These are phyloP conservation scores for Dipodomys stephensi DNA, from an alignment of 2,113 vertebrate genomes.

Conservation along the genomic window DNA sequence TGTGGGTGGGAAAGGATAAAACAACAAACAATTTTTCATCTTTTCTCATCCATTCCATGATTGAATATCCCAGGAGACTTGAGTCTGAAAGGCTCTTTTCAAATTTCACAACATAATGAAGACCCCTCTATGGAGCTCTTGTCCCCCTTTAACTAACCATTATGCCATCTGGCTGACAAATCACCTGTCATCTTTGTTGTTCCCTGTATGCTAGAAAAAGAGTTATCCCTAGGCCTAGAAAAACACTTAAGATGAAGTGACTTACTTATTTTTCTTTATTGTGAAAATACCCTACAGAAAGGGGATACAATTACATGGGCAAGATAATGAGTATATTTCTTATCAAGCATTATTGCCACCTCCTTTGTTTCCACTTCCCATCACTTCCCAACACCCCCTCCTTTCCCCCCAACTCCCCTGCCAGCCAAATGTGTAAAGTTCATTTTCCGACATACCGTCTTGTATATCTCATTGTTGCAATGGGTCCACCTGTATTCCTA, in stretches of 20 bases:
- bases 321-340: too few relatives aligned
- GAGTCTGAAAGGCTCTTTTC: constrained; percentile 57
- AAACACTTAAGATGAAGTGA: not conserved
- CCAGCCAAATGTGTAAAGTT: too few relatives aligned
- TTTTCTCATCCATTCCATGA: constrained; percentile 42
- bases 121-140: not conserved
- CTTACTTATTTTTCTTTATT: not conserved
- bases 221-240: not conserved
- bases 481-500: too few relatives aligned
- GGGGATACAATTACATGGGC: too few relatives aligned
- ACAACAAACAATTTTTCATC: constrained; percentile 40
- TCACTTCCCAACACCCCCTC: too few relatives aligned
- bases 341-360: too few relatives aligned
- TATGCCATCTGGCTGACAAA: not conserved
- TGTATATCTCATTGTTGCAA: too few relatives aligned
- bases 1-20: not conserved
- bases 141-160: not conserved
- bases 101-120: constrained; percentile 72
- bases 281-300: too few relatives aligned
- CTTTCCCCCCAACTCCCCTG: too few relatives aligned
- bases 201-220: not conserved
- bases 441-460: too few relatives aligned
- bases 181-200: not conserved
- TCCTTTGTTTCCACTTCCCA: too few relatives aligned
- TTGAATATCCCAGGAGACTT: constrained; percentile 60